These are phyloP conservation scores for Euphonia xanthogaster DNA, from an alignment of 2,797 vertebrate species.

Conservation along the genomic window DNA sequence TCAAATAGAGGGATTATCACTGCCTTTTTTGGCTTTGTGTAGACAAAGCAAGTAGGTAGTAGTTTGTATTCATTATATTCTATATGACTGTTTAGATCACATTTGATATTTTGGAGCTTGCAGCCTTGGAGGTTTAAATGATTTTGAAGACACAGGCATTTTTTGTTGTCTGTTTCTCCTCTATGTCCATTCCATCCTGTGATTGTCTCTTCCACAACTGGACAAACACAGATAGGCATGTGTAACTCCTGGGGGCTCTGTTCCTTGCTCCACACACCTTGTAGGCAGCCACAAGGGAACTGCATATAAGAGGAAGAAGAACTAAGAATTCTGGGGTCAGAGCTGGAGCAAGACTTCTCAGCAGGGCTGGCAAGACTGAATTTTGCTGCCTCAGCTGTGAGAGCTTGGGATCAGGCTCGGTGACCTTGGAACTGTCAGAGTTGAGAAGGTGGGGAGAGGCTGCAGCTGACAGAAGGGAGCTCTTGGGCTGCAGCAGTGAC, in stretches of 20 bases:
- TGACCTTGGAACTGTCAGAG: background rate
- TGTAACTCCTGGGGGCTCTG: background rate
- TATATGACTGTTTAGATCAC: background rate
- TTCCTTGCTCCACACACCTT: background rate
- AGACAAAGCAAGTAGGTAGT: slow-evolving; percentile 13
- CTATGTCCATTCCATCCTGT: background rate
- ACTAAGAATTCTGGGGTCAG: background rate
- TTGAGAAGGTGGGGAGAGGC: background rate
- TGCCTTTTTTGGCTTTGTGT: background rate
- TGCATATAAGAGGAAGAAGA: background rate
- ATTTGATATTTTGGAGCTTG: background rate
- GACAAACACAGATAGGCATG: background rate
- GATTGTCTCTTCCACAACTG: background rate
- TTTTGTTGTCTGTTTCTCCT: background rate
- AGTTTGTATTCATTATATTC: slow-evolving; percentile 15
- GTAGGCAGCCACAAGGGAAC: background rate
- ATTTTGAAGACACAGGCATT: background rate
- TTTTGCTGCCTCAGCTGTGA: background rate
- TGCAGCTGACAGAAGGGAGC: background rate
- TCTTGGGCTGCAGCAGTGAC: background rate
- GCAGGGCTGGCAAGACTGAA: background rate
- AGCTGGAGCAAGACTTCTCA: slow-evolving; percentile 3
- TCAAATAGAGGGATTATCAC: slow-evolving; percentile 69
- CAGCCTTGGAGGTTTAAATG: background rate
- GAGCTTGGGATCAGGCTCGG: background rate